phyloP scores from a whole-genome alignment of 2,113 vertebrate species.

The Petroica traversi region DNA sequence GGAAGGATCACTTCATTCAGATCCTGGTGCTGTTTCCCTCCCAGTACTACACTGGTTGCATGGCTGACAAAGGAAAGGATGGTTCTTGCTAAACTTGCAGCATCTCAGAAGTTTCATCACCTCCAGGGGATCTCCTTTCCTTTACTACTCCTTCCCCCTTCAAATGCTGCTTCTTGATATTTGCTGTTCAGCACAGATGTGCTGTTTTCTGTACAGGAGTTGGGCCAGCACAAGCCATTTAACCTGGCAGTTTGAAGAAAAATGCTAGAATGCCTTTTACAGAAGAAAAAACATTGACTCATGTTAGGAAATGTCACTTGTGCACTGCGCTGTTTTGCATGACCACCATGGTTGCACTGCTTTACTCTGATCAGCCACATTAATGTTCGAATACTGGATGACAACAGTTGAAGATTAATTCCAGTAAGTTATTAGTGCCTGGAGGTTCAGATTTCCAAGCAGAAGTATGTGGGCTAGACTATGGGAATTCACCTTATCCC shows the following conservation, averaged over 20 bases:
- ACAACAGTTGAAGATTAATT: conserved; percentile 41
- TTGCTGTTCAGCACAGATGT: neutral
- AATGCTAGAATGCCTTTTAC: neutral
- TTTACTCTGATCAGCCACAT: conserved; percentile 4
- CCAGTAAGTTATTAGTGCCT: neutral
- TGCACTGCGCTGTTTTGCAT: neutral
- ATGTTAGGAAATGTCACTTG: neutral
- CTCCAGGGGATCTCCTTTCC: neutral
- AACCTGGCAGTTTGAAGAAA: neutral
- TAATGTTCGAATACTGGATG: conserved; percentile 15
- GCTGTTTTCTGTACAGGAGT: neutral
- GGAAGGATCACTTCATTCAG: neutral
- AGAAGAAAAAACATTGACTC: conserved; percentile 7
- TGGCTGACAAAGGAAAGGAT: neutral
- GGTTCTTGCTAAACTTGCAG: neutral
- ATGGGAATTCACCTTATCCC: neutral
- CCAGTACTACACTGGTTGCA: neutral
- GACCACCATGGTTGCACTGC: conserved; percentile 7
- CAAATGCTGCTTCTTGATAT: neutral
- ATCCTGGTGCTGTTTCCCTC: neutral
- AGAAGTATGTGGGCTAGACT: neutral
- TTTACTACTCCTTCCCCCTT: neutral
- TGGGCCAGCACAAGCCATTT: neutral
- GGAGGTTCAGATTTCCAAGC: conserved; percentile 10
- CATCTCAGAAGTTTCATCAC: neutral